Base-by-base conservation (phyloP, 2,113 vertebrate species). In the Aegypius monachus region DNA sequence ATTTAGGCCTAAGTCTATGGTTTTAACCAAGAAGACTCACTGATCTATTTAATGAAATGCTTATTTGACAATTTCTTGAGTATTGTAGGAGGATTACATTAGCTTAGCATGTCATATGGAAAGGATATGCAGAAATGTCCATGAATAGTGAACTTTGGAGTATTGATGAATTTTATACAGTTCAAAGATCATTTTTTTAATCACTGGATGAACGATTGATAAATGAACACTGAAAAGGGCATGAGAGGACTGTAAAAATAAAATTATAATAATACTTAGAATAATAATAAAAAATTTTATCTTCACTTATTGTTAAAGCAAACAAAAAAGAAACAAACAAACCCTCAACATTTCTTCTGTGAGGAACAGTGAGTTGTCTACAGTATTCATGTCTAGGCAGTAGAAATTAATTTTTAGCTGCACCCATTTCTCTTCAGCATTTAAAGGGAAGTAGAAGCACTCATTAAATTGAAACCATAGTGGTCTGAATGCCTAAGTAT, bases 401-500 rank as follows among this genome's bases (percentile, higher is more conserved):
- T 15, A 91, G 63, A 94, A 95, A 84, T 80, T 40, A 91, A 68
- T 89, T 91, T 93, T 95, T 19, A 65, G 68, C 65, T 92, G 23
- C 56, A 92, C 56, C 59, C 7, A 40, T 81, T 79, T 87, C 19
- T 63, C 22, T 74, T 67, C 91, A 84, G 45, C 20, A 55, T 63
- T 81, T 80, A 52, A 52, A 73, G 23, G 16, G 17, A 27, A 70
- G 31, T 50, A 36, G 52, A 84, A 63, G n/a, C n/a, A 81, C 93
- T 81, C 5, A 52, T 73, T 87, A 85, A 65, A 81, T 66, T 66
- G 25, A 85, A 77, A 88, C 72, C 43, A 40, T 7, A 65, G 50
- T 48, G 20, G 29, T 66, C 45, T 83, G 36, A 88, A 90, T 34
- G 38, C 29, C 72, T 32, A 77, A 48, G 26, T 63, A 45, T 52